Conservation (phyloP, 2,113 vertebrate species). For the Polypterus bichir region DNA sequence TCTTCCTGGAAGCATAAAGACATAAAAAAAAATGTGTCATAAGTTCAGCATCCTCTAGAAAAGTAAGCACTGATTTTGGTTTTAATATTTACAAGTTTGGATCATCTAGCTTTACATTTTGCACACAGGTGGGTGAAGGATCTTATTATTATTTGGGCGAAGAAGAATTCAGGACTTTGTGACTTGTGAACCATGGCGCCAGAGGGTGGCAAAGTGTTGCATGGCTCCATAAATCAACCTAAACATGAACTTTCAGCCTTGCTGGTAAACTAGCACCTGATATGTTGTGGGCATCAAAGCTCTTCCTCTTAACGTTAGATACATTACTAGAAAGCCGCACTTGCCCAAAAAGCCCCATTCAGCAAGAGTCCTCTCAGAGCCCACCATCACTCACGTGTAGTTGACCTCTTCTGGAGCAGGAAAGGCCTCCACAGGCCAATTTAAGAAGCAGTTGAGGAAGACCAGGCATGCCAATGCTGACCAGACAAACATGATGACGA, state of each 20-base stretch:
- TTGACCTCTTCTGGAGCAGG: conserved; percentile 64
- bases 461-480: conserved; percentile 58
- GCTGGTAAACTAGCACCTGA: background rate
- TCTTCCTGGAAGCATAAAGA: conserved; percentile 42
- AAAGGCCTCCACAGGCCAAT: conserved; percentile 73
- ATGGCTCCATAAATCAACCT: background rate
- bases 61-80: too few relatives aligned
- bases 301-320: background rate
- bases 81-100: too few relatives aligned
- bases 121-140: too few relatives aligned
- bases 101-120: too few relatives aligned
- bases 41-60: too few relatives aligned
- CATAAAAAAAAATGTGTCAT: background rate
- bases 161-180: too few relatives aligned
- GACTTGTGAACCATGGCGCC: too few relatives aligned
- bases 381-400: conserved; percentile 50
- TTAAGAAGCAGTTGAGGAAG: conserved; percentile 70
- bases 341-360: background rate
- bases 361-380: background rate
- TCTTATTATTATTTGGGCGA: too few relatives aligned
- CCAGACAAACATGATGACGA: conserved; percentile 71
- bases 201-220: too few relatives aligned
- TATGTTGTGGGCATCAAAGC: background rate
- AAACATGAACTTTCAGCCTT: background rate
- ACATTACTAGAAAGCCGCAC: background rate